Evolutionary conservation across 2,797 vertebrate genomes (phyloP).

Genomic region (Gymnodraco acuticeps): DNA sequence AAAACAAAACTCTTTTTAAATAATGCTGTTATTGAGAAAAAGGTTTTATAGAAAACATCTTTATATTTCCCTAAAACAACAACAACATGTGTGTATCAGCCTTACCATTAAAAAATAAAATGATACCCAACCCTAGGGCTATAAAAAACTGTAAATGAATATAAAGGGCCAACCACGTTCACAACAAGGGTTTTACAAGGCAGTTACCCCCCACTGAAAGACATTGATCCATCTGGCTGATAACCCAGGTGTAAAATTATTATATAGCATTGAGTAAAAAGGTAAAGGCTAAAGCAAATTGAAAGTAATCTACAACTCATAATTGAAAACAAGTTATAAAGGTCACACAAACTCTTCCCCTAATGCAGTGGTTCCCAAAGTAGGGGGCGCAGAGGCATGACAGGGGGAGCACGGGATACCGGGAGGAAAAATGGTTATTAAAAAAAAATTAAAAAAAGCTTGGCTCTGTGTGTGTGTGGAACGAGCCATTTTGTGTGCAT

Average conservation of each 20-base stretch:
- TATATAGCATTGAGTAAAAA: neutral
- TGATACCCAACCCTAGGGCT: neutral
- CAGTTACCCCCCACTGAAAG: neutral
- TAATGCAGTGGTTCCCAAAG: neutral
- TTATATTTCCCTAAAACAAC: neutral
- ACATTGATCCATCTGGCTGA: neutral
- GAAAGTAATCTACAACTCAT: neutral
- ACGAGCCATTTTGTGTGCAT: too few species aligned
- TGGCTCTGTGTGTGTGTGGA: too few species aligned
- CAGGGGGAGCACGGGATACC: too few species aligned
- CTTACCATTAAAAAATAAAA: too few species aligned
- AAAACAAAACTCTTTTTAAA: too few species aligned
- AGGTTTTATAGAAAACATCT: neutral
- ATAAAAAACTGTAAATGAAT: neutral
- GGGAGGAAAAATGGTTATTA: too few species aligned
- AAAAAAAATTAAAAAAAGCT: too few species aligned
- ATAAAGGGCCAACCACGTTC: neutral
- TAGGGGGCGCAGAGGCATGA: too few species aligned
- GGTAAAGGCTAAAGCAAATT: neutral
- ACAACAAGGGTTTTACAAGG: neutral
- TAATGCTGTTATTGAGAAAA: neutral
- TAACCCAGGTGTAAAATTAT: neutral
- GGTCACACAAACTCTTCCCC: neutral
- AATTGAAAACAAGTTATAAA: constrained; percentile 3
- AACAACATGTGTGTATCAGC: too few species aligned